phyloP scores from a whole-genome alignment of 2,797 vertebrate genomes.

The Anguilla megastoma region DNA sequence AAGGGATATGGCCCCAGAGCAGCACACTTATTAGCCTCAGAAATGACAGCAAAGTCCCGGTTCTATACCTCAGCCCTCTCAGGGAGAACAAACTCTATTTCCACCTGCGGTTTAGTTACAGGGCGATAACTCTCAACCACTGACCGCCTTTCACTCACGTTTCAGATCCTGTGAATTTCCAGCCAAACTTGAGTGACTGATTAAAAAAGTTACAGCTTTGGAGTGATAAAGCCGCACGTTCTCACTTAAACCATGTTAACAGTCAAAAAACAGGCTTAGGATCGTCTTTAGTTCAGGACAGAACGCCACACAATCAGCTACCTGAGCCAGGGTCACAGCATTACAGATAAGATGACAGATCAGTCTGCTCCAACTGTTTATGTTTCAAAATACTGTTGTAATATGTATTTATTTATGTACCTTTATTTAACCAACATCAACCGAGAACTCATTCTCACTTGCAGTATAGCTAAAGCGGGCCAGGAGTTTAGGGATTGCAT shows the following conservation, averaged over 20 bases:
- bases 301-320: not conserved
- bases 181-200: not conserved
- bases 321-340: not conserved
- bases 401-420: not conserved
- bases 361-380: not conserved
- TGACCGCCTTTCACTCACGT: not conserved
- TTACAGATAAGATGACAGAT: not conserved
- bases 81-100: slow-evolving; percentile 55
- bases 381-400: not conserved
- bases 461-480: not conserved
- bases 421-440: not conserved
- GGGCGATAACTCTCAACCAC: not conserved
- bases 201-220: not conserved
- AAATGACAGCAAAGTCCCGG: slow-evolving; percentile 77
- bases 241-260: not conserved
- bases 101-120: not conserved
- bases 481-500: not conserved
- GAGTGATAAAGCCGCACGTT: not conserved
- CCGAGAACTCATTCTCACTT: too few species aligned
- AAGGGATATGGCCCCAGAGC: slow-evolving; percentile 81
- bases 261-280: not conserved
- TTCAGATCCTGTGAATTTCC: not conserved
- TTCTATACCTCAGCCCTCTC: slow-evolving; percentile 62
- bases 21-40: slow-evolving; percentile 77
- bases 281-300: not conserved